These are phyloP conservation scores for Ips typographus DNA, from an alignment of 1,140 invertebrate species.

Conservation along the genomic window DNA sequence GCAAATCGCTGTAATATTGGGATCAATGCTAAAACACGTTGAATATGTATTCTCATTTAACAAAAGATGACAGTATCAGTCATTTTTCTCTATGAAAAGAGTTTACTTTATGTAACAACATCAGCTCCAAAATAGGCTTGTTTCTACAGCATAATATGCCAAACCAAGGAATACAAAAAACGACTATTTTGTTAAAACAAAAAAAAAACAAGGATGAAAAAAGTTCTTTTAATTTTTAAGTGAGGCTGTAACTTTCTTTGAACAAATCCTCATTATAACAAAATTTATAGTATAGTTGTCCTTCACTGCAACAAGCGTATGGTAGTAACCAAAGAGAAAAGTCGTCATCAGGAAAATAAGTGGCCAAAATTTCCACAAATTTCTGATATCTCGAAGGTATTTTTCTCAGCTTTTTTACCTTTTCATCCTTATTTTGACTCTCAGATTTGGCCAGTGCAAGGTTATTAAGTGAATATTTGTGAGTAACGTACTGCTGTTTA, in stretches of 20 bases:
- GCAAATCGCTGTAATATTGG: no score
- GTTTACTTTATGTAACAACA: no score
- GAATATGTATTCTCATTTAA: no score
- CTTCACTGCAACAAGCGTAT: conserved; percentile 43
- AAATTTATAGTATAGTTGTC: conserved; percentile 44
- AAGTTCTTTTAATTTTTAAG: conserved; percentile 7
- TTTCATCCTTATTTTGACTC: neutral
- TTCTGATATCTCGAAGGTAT: conserved; percentile 38
- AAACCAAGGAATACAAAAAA: no score
- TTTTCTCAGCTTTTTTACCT: conserved; percentile 23
- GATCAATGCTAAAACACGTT: no score
- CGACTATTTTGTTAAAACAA: neutral
- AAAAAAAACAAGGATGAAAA: neutral
- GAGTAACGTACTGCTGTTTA: neutral
- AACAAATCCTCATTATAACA: conserved; percentile 19
- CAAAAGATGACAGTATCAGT: no score
- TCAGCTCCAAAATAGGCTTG: no score
- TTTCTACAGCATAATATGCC: no score
- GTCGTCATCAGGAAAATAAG: conserved; percentile 45
- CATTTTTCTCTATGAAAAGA: no score
- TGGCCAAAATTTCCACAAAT: conserved; percentile 41
- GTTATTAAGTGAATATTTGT: neutral
- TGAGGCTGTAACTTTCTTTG: conserved; percentile 25
- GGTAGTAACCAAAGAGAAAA: conserved; percentile 39
- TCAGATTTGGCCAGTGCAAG: no score